A percentile compares a stretch with the other conserved stretches of the same genome.
These are phyloP conservation scores for Aradophagus sp. DNA, from an alignment of 1,140 invertebrate genomes.

Conservation along the genomic window DNA sequence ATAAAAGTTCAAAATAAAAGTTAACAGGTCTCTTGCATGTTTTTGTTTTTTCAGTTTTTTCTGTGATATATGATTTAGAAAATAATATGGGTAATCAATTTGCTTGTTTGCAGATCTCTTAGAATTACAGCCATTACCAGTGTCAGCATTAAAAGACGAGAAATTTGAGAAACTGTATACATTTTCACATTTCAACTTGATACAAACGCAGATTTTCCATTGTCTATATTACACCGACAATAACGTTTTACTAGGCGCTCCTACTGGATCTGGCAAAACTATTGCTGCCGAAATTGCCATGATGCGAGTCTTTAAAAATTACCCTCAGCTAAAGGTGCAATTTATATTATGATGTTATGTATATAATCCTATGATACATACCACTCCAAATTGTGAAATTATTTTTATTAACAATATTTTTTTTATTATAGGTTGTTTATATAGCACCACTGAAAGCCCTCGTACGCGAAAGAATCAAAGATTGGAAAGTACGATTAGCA, in stretches of 20 bases:
- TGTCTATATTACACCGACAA: conserved; percentile 95
- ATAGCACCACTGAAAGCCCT: conserved; percentile 99
- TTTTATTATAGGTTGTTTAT: conserved; percentile 87
- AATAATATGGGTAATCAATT: conserved; percentile 3
- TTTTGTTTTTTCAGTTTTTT: no score
- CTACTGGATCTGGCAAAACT: conserved; percentile 99
- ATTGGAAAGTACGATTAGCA: conserved; percentile 95
- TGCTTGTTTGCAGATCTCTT: conserved; percentile 83
- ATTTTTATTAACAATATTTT: conserved; percentile 1
- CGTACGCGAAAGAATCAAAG: conserved; percentile 95
- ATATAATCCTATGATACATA: no score
- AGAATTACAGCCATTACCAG: conserved; percentile 91
- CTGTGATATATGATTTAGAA: background rate
- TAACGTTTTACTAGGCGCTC: conserved; percentile 96
- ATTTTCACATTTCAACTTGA: conserved; percentile 98
- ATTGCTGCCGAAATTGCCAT: conserved; percentile 98
- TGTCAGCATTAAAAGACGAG: conserved; percentile 86
- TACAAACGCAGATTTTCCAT: conserved; percentile 99
- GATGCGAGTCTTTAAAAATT: conserved; percentile 91
- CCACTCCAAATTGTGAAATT: no score
- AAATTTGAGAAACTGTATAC: conserved; percentile 88
- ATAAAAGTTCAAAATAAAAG: background rate
- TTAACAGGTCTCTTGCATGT: no score
- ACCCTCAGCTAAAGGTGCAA: conserved; percentile 90
- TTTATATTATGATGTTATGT: no score